These are phyloP conservation scores for Cyclura pinguis DNA, from an alignment of 2,797 vertebrate species.

Conservation along the genomic window DNA sequence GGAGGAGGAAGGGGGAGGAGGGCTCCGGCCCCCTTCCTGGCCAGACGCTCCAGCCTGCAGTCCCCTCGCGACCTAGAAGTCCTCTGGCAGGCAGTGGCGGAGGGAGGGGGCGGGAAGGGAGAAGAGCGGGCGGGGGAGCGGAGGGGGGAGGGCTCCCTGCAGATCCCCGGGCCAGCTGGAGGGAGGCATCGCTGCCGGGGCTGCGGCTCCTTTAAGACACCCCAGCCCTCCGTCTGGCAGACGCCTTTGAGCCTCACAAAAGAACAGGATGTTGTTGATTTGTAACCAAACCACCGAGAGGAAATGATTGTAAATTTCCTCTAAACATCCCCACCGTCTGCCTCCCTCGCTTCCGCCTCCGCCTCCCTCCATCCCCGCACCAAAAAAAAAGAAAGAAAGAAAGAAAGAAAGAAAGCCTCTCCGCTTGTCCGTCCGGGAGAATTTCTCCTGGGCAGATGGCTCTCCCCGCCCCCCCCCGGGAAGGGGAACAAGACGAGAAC, in stretches of 20 bases:
- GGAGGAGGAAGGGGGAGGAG: too few species aligned
- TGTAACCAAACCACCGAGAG: constrained; percentile 94
- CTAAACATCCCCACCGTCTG: constrained; percentile 87
- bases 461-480: constrained; percentile 48
- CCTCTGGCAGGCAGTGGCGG: too few species aligned
- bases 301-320: constrained; percentile 96
- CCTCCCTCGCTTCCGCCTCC: constrained; percentile 74
- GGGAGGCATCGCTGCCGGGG: constrained; percentile 47
- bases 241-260: constrained; percentile 89
- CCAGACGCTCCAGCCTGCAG: too few species aligned
- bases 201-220: constrained; percentile 62
- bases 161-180: constrained; percentile 16
- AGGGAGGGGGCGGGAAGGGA: too few species aligned
- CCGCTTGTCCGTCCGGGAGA: not conserved
- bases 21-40: not conserved
- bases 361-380: constrained; percentile 66
- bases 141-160: constrained; percentile 31
- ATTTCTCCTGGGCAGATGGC: not conserved
- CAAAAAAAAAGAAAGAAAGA: not conserved
- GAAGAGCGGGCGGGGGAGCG: too few species aligned
- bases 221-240: constrained; percentile 79
- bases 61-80: not conserved
- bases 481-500: too few species aligned
- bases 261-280: constrained; percentile 97
- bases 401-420: not conserved